Percentiles rank a stretch among this genome's conserved stretches.
phyloP scores from a whole-genome alignment of 1,140 invertebrate species.

The Nixonia krombeini region DNA sequence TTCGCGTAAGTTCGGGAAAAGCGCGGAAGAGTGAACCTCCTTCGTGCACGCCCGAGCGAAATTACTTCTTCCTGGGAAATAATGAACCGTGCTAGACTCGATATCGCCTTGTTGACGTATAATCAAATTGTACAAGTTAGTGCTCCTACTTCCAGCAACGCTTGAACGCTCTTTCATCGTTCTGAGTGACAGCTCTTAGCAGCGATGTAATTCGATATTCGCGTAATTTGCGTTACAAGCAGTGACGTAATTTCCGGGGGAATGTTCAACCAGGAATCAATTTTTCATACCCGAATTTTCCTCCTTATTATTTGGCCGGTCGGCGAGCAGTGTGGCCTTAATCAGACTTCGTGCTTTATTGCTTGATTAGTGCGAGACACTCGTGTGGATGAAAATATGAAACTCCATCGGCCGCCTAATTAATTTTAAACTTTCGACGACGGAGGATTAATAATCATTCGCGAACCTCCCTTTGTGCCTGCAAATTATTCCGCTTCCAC shows the following conservation, averaged over 20 bases:
- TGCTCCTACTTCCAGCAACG: background rate
- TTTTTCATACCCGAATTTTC: background rate
- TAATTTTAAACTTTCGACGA: too few species aligned
- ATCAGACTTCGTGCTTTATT: too few species aligned
- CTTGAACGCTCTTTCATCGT: constrained; percentile 6
- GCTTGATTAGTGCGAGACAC: too few species aligned
- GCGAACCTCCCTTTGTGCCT: too few species aligned
- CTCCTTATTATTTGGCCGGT: background rate
- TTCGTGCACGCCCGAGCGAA: background rate
- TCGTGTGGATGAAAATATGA: background rate
- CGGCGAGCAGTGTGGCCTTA: too few species aligned
- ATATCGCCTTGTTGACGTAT: constrained; percentile 3
- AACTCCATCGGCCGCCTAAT: too few species aligned
- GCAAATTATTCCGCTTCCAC: too few species aligned
- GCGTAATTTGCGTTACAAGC: background rate
- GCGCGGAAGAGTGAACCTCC: background rate
- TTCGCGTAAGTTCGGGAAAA: too few species aligned
- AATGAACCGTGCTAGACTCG: constrained; percentile 1
- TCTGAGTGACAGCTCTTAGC: constrained; percentile 3
- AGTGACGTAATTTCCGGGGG: background rate
- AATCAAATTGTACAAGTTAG: constrained; percentile 5
- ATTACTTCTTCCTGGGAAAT: background rate
- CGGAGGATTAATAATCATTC: too few species aligned
- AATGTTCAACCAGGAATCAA: background rate
- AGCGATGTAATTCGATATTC: background rate